Conservation (phyloP, 2,113 vertebrate species). For the Ptyas mucosa region DNA sequence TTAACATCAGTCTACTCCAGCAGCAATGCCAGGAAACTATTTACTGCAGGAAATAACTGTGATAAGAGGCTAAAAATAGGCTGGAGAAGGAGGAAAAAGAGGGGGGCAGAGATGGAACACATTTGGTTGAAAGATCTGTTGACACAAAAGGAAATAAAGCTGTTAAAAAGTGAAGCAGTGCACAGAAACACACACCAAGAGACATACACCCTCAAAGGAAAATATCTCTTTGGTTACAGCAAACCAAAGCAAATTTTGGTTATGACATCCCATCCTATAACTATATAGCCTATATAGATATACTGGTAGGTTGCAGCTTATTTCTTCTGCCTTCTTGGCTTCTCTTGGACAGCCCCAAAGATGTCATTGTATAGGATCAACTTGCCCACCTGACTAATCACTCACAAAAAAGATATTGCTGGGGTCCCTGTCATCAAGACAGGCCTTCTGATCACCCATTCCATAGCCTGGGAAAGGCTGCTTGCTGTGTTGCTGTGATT, state of each 20-base stretch:
- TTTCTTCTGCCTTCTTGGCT: not conserved
- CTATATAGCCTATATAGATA: no score
- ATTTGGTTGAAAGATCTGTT: conserved; percentile 51
- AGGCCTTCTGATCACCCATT: not conserved
- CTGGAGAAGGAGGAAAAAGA: not conserved
- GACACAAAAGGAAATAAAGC: conserved; percentile 72
- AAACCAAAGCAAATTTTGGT: not conserved
- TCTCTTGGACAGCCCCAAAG: not conserved
- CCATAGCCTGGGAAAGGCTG: not conserved
- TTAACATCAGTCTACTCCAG: conserved; percentile 33
- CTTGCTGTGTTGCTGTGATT: not conserved
- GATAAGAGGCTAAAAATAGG: conserved; percentile 85
- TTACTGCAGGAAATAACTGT: conserved; percentile 71
- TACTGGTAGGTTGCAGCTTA: not conserved
- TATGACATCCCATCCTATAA: not conserved
- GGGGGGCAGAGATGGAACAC: conserved; percentile 52
- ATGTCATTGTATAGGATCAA: not conserved
- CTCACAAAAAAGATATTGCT: not conserved
- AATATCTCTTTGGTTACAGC: not conserved
- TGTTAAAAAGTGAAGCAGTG: conserved; percentile 57
- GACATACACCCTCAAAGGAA: not conserved
- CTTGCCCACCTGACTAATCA: not conserved
- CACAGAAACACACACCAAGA: not conserved
- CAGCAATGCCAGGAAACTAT: conserved; percentile 74
- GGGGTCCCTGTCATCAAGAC: not conserved